phyloP scores from a whole-genome alignment of 2,888 invertebrate genomes.

The Osedax fenrisi region DNA sequence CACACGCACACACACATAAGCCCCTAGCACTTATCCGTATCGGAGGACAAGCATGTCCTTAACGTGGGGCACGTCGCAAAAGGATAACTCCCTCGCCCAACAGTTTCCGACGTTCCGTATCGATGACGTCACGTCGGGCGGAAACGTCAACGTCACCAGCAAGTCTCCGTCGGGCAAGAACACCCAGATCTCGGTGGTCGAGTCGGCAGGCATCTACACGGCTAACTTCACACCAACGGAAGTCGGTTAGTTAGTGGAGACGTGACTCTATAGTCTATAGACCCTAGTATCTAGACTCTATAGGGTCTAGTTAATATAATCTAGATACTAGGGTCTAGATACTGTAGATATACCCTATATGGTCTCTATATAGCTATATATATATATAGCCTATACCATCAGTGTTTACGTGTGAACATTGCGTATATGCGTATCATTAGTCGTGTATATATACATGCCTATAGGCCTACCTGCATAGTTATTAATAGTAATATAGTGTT shows the following conservation, averaged over 20 bases:
- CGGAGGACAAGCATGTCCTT: slow-evolving; percentile 6
- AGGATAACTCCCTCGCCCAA: slow-evolving; percentile 29
- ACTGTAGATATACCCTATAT: too few species aligned
- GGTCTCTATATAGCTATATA: too few species aligned
- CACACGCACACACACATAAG: neutral
- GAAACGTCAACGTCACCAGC: slow-evolving; percentile 74
- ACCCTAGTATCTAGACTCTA: too few species aligned
- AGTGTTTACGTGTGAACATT: too few species aligned
- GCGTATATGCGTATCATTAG: too few species aligned
- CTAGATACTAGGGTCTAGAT: too few species aligned
- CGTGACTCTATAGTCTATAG: too few species aligned
- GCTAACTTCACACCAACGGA: slow-evolving; percentile 94
- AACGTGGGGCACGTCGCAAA: slow-evolving; percentile 26
- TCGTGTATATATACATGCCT: too few species aligned
- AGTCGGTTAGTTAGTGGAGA: slow-evolving; percentile 64
- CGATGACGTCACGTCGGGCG: slow-evolving; percentile 56
- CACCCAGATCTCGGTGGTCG: slow-evolving; percentile 61
- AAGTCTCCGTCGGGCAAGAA: slow-evolving; percentile 76
- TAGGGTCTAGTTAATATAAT: too few species aligned
- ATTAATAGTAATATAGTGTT: too few species aligned
- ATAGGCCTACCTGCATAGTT: too few species aligned
- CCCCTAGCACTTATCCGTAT: neutral
- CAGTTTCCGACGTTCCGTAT: slow-evolving; percentile 53
- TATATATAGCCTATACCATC: too few species aligned
- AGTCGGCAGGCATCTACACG: slow-evolving; percentile 57